These are phyloP conservation scores for Corythornis madagascariensis DNA, from an alignment of 2,113 vertebrate species.

Conservation along the genomic window DNA sequence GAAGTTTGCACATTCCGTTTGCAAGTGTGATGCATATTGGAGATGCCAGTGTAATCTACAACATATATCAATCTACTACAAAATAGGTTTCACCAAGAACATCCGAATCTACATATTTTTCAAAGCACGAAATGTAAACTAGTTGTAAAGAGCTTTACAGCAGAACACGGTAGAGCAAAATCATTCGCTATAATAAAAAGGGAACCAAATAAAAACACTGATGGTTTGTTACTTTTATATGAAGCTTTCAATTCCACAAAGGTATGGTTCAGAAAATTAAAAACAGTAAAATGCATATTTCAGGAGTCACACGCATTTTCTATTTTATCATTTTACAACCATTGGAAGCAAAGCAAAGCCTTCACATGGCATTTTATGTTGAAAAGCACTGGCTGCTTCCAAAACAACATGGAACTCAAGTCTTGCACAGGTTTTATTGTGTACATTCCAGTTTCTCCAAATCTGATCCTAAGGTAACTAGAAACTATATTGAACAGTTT, in stretches of 20 bases:
- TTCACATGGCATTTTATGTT: slow-evolving; percentile 18
- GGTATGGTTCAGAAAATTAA: slow-evolving; percentile 32
- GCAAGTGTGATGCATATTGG: neutral
- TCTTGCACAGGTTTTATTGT: slow-evolving; percentile 64
- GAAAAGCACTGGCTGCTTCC: slow-evolving; percentile 52
- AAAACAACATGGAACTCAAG: slow-evolving; percentile 52
- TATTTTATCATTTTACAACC: slow-evolving; percentile 47
- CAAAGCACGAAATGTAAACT: neutral
- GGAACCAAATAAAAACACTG: neutral
- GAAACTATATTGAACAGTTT: slow-evolving; percentile 78
- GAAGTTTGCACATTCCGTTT: neutral
- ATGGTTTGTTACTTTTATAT: neutral
- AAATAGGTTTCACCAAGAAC: neutral
- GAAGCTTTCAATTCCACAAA: slow-evolving; percentile 53
- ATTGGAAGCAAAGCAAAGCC: slow-evolving; percentile 27
- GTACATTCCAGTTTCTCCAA: slow-evolving; percentile 69
- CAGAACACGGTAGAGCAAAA: neutral
- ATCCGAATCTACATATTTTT: neutral
- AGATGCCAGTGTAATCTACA: neutral
- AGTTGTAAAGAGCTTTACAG: slow-evolving; percentile 5
- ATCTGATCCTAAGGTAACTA: slow-evolving; percentile 73
- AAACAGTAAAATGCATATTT: slow-evolving; percentile 24
- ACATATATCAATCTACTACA: neutral
- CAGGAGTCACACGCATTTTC: slow-evolving; percentile 9
- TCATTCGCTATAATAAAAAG: neutral